Evolutionary conservation across 2,797 vertebrate species (phyloP), one percentile per base, ranked within the genome.

Genomic region (Cirrhinus molitorella): DNA sequence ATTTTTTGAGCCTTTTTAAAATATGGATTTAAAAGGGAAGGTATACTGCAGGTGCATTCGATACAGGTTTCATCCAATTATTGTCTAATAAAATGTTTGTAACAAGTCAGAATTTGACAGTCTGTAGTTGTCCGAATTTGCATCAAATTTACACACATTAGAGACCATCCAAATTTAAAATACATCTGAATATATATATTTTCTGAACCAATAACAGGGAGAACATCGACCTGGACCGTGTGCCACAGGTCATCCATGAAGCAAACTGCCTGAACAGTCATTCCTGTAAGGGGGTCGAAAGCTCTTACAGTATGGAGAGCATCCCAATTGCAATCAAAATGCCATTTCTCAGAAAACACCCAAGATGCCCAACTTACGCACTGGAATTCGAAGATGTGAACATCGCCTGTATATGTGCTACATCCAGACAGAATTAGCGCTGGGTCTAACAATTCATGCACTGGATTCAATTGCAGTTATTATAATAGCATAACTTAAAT

Each of bases 341-440:
- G 89, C 95, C 95, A 0, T 94, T 96, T 45, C 93, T 96, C 25
- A 91, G 90, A 88, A 94, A 92, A 73, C 94, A 93, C 88, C 88
- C 91, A 9, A 84, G 25, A 81, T 95, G 94, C 85, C 53, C 90
- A 59, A 91, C 88, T 78, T 93, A 92, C 89, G 92, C 94, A 4
- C 83, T 95, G 80, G 94, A 96, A 66, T 95, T 92, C 65, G 93
- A 95, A 88, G 79, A 93, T n/a, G 89, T 95, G 80, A 95, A 90
- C 53, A 91, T 96, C 6, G 95, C 95, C 0, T 96, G 95, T 87
- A 85, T 96, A 90, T 96, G 95, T 85, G 95, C 94, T 2, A 88
- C 90, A 19, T 88, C 95, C 74, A 90, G 94, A 77, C 89, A 90
- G 53, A 92, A 66, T 87, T 94, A 86, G 13, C 76, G 13, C 65